These are phyloP conservation scores for Zenarchopterus dispar DNA, from an alignment of 2,797 vertebrate genomes.

Conservation along the genomic window DNA sequence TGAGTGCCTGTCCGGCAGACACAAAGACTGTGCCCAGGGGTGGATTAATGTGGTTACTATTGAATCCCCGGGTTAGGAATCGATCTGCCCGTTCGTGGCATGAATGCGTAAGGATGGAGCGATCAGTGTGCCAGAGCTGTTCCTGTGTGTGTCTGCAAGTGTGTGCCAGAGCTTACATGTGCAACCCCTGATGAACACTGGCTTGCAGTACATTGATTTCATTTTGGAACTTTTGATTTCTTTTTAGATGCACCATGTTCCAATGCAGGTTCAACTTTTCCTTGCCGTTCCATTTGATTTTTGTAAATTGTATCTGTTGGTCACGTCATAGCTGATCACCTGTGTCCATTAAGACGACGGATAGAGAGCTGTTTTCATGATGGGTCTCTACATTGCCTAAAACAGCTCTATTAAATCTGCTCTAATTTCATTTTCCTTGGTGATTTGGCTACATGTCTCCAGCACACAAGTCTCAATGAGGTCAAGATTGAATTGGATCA, in stretches of 20 bases:
- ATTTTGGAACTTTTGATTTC: constrained; percentile 5
- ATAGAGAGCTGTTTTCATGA: constrained; percentile 68
- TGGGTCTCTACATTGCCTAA: constrained; percentile 71
- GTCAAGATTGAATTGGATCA: constrained; percentile 69
- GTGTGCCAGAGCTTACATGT: neutral
- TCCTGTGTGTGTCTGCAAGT: constrained; percentile 11
- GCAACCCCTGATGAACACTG: constrained; percentile 42
- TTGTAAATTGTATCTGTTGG: constrained; percentile 56
- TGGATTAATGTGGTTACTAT: constrained; percentile 82
- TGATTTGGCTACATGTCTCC: constrained; percentile 72
- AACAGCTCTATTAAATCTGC: constrained; percentile 76
- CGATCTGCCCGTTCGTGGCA: constrained; percentile 62
- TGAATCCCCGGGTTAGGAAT: constrained; percentile 74
- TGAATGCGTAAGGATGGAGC: constrained; percentile 60
- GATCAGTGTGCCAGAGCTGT: constrained; percentile 17
- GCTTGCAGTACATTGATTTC: constrained; percentile 32
- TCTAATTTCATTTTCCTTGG: constrained; percentile 78
- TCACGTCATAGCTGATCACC: constrained; percentile 57
- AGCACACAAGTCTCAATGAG: constrained; percentile 62
- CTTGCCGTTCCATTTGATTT: constrained; percentile 13
- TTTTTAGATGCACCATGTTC: constrained; percentile 3
- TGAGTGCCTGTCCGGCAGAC: constrained; percentile 70
- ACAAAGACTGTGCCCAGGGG: constrained; percentile 70
- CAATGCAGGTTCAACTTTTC: neutral
- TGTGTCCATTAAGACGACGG: constrained; percentile 62